Conservation (phyloP, 2,888 invertebrate species). For the Cryptocephalus primarius region DNA sequence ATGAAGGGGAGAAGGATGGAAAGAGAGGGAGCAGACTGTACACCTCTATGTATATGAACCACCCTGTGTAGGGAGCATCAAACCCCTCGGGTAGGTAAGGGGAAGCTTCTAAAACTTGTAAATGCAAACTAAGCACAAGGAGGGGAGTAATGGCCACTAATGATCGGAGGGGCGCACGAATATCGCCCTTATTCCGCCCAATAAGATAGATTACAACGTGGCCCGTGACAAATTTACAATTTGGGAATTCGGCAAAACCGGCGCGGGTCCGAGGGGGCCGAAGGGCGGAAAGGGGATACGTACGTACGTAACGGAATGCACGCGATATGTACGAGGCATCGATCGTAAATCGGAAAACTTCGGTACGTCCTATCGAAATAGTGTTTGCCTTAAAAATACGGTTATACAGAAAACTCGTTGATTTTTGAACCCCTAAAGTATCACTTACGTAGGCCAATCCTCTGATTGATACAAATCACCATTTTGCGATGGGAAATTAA, state of each 20-base stretch:
- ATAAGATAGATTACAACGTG: constrained; percentile 34
- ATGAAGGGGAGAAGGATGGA: no score
- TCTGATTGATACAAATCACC: no score
- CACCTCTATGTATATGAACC: constrained; percentile 41
- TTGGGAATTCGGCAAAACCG: constrained; percentile 22
- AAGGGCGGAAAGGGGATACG: no score
- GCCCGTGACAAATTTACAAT: constrained; percentile 36
- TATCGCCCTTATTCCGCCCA: constrained; percentile 33
- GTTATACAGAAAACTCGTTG: no score
- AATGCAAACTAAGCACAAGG: constrained; percentile 41
- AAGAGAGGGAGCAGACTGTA: constrained; percentile 28
- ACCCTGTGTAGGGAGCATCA: constrained; percentile 28
- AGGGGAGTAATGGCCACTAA: constrained; percentile 36
- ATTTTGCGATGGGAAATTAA: no score
- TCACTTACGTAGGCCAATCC: no score
- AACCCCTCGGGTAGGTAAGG: constrained; percentile 19
- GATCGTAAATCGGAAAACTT: no score
- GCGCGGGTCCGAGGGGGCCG: neutral
- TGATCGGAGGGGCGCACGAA: constrained; percentile 34
- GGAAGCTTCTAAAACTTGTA: constrained; percentile 31
- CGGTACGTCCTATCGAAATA: no score
- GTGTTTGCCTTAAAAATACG: no score
- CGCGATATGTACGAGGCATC: neutral
- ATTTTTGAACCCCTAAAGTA: no score
- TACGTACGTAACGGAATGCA: neutral